Evolutionary conservation across 2,113 vertebrate genomes (phyloP).

Genomic region (Gyps fulvus): DNA sequence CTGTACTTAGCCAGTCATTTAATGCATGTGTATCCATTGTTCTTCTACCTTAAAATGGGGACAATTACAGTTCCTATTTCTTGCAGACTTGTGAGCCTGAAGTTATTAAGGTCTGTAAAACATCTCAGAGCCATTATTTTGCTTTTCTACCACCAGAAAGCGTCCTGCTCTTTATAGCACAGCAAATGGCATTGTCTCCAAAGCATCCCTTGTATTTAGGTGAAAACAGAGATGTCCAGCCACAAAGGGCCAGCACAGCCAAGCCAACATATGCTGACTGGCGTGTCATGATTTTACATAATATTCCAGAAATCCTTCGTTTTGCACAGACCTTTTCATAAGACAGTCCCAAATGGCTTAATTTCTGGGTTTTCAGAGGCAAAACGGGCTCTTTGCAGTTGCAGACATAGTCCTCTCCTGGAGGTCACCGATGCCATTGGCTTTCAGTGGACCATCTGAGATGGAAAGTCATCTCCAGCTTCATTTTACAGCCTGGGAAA

Average conservation of each 20-base stretch:
- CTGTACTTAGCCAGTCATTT: not conserved
- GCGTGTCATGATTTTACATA: not conserved
- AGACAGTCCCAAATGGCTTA: not conserved
- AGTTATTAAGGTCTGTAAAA: not conserved
- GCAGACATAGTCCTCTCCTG: not conserved
- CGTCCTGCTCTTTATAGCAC: not conserved
- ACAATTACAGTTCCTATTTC: not conserved
- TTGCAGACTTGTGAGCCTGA: not conserved
- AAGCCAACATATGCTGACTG: fast-evolving
- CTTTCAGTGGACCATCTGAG: not conserved
- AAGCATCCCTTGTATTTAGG: not conserved
- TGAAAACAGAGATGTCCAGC: not conserved
- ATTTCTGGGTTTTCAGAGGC: not conserved
- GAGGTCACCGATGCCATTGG: fast-evolving
- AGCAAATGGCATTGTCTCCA: not conserved
- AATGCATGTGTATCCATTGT: not conserved
- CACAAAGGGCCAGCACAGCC: not conserved
- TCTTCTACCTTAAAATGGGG: not conserved
- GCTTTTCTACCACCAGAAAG: not conserved
- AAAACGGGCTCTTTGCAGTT: fast-evolving
- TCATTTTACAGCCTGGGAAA: not conserved
- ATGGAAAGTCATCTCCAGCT: not conserved
- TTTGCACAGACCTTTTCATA: not conserved
- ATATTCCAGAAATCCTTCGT: not conserved
- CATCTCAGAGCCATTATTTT: not conserved